phyloP scores from a whole-genome alignment of 2,888 invertebrate species.

The Mythimna vitellina region DNA sequence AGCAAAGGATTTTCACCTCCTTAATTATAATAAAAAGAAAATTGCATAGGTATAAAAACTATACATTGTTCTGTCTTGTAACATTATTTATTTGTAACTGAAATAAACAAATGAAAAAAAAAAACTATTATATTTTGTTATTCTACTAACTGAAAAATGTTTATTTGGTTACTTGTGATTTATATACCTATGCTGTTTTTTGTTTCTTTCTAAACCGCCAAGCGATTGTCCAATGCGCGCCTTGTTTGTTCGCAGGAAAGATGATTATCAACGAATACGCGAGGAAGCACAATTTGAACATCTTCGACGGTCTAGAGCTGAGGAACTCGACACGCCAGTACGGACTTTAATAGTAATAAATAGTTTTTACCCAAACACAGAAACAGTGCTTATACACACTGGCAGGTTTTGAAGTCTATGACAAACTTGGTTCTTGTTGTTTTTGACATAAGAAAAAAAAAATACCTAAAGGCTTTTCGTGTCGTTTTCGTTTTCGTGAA shows the following conservation, averaged over 20 bases:
- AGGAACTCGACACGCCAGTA: constrained; percentile 95
- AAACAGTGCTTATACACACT: constrained; percentile 47
- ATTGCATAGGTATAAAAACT: constrained; percentile 19
- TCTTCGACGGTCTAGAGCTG: constrained; percentile 94
- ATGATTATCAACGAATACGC: constrained; percentile 94
- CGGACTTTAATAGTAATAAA: constrained; percentile 93
- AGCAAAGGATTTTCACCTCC: constrained; percentile 32
- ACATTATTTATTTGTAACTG: too few relatives aligned
- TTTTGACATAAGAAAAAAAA: neutral
- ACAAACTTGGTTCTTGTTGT: constrained; percentile 40
- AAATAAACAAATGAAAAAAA: too few relatives aligned
- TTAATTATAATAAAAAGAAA: constrained; percentile 6
- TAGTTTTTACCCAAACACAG: constrained; percentile 82
- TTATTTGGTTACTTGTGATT: neutral
- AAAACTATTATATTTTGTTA: neutral
- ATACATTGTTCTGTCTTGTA: too few relatives aligned
- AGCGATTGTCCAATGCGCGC: constrained; percentile 73
- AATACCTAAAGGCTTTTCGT: too few relatives aligned
- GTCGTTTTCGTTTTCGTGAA: too few relatives aligned
- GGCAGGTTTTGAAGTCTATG: constrained; percentile 28
- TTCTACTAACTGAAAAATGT: neutral
- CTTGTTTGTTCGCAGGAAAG: constrained; percentile 91
- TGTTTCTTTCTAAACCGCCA: neutral
- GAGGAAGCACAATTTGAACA: constrained; percentile 93
- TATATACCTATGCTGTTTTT: constrained; percentile 31